Evolutionary conservation across 2,113 vertebrate genomes (phyloP).

Genomic region (Ciconia stormi): DNA sequence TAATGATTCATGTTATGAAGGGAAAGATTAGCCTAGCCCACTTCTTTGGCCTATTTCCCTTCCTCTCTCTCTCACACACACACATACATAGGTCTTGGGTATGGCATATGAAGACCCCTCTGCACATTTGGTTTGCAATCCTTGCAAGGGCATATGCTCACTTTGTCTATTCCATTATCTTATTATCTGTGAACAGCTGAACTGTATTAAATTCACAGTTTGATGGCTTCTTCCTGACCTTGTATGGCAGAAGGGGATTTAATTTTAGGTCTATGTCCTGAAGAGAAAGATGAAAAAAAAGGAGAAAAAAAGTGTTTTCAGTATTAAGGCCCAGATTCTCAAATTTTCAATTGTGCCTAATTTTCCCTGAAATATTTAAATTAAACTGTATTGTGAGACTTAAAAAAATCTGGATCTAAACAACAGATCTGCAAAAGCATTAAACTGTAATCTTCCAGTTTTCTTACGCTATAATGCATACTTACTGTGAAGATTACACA

Average conservation of each 20-base stretch:
- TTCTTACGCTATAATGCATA: neutral
- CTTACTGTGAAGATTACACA: neutral
- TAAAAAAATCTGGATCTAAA: neutral
- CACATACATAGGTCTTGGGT: neutral
- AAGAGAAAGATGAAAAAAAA: neutral
- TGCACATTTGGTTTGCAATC: neutral
- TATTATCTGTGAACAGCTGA: neutral
- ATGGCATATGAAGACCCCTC: neutral
- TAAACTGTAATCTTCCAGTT: neutral
- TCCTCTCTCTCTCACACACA: neutral
- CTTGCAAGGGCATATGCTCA: neutral
- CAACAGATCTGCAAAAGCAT: neutral
- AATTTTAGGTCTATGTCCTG: neutral
- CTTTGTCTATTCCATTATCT: neutral
- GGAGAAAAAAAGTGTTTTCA: fast-evolving
- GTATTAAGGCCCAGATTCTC: neutral
- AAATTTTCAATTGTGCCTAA: neutral
- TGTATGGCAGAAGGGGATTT: neutral
- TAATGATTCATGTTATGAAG: neutral
- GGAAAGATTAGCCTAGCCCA: neutral
- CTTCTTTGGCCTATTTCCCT: neutral
- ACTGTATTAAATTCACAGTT: neutral
- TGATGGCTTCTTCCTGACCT: neutral
- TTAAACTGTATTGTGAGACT: neutral
- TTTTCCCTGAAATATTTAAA: neutral